phyloP scores from a whole-genome alignment of 2,113 vertebrate species.

The Bolborhynchus lineola region DNA sequence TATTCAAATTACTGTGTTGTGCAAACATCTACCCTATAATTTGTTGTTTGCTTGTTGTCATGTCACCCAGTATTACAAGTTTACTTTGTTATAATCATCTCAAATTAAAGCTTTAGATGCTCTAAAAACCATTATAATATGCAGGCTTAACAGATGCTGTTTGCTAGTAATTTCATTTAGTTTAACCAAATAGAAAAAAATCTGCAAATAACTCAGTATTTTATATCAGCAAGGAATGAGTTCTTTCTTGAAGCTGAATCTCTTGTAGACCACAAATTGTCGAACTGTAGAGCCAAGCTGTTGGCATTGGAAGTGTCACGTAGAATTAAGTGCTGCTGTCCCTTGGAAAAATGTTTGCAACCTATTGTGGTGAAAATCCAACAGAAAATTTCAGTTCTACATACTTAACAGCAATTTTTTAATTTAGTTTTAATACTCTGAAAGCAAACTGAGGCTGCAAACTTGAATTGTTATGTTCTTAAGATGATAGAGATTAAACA shows the following conservation, averaged over 20 bases:
- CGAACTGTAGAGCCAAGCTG: not conserved
- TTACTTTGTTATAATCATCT: conserved; percentile 3
- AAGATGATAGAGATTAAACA: not conserved
- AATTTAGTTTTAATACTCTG: not conserved
- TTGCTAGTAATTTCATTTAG: conserved; percentile 35
- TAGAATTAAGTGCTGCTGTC: not conserved
- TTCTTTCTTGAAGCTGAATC: conserved; percentile 43
- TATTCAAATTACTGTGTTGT: conserved; percentile 25
- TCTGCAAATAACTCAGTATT: conserved; percentile 14
- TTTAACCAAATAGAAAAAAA: conserved; percentile 40
- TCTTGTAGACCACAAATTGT: conserved; percentile 16
- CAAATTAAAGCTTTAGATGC: conserved; percentile 40
- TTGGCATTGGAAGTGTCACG: conserved; percentile 1
- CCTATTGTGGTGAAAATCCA: not conserved
- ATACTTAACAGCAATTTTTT: not conserved
- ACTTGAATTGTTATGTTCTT: not conserved
- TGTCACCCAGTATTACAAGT: conserved; percentile 13
- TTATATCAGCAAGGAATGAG: not conserved
- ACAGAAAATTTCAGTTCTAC: not conserved
- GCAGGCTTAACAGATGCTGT: conserved; percentile 43
- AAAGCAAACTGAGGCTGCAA: not conserved
- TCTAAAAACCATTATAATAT: not conserved
- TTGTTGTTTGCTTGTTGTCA: conserved; percentile 48
- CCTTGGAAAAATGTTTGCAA: conserved; percentile 35
- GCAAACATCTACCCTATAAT: conserved; percentile 14